phyloP scores from a whole-genome alignment of 2,888 invertebrate genomes.

The Malthinus seriepunctatus region DNA sequence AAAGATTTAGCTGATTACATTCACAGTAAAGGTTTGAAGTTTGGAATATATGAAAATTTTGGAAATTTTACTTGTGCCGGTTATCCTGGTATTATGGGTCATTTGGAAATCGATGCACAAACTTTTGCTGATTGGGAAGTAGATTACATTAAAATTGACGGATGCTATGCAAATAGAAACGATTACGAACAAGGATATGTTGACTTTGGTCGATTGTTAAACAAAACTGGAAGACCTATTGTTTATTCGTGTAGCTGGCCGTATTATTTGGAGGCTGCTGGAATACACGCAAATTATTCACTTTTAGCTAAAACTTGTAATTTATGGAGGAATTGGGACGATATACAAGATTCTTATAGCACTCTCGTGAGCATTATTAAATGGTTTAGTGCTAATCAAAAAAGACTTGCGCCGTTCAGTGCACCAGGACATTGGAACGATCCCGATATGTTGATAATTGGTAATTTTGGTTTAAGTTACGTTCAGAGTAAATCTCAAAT shows the following conservation, averaged over 20 bases:
- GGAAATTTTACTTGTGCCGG: slow-evolving; percentile 73
- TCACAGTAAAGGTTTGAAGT: slow-evolving; percentile 68
- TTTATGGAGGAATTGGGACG: slow-evolving; percentile 66
- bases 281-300: slow-evolving; percentile 62
- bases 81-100: slow-evolving; percentile 69
- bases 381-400: slow-evolving; percentile 65
- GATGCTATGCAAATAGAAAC: slow-evolving; percentile 63
- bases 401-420: slow-evolving; percentile 58
- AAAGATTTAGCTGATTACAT: slow-evolving; percentile 64
- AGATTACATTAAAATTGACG: slow-evolving; percentile 77
- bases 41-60: slow-evolving; percentile 78
- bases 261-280: slow-evolving; percentile 67
- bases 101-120: slow-evolving; percentile 65
- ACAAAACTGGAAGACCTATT: slow-evolving; percentile 70
- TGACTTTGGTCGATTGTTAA: slow-evolving; percentile 65
- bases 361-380: slow-evolving; percentile 60
- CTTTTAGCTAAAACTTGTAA: slow-evolving; percentile 62
- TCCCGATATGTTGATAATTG: slow-evolving; percentile 66
- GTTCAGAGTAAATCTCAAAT: slow-evolving; percentile 69
- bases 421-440: slow-evolving; percentile 73
- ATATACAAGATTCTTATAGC: slow-evolving; percentile 65
- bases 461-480: slow-evolving; percentile 62
- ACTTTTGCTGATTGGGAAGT: slow-evolving; percentile 75
- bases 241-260: slow-evolving; percentile 83
- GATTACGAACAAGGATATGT: slow-evolving; percentile 58